Base-by-base conservation (phyloP, 1,140 invertebrate species). In the Wiebesia pumilae region DNA sequence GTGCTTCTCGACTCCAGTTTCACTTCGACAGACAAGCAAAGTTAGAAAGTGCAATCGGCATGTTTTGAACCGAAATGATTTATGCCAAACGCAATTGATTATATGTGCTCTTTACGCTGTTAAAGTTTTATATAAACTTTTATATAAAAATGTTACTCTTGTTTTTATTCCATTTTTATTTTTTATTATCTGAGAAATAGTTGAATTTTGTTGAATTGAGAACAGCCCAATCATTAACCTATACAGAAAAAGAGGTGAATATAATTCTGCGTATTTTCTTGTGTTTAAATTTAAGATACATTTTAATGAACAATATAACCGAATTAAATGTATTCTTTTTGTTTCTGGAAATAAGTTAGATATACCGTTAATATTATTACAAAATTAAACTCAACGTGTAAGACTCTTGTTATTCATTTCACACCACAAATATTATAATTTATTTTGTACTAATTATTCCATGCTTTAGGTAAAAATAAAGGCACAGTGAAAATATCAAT, bases 1-100 rank as follows among this genome's bases (percentile, higher is more conserved):
- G 43, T 62, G 75, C 83, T 79, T 67, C 79, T 79, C 83, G 54
- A 84, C 83, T 79, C 54, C n/a, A 67, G 71, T 78, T 78, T 84
- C 83, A 62, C 58, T 67, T 47, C 51, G 71, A 19, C 83, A 54
- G 54, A 65, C 73, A 84, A 78, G 83, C 62, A 40, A 71, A 80
- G 84, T 80, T 80, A 27, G 43, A 78, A 84, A 79, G 58, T 73
- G 77, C 33, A 80, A 65, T 58, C 21, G 43, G 30, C 77, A 47
- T n/a, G 47, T 65, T 62, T 62, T 27, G 54, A 65, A 3, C n/a
- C 10, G 7, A 38, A 65, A 62, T 58, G 33, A 58, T 81, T 81
- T 81, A 54, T 81, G 40, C 62, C 40, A 38, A 79, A 54, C 30
- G 16, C 38, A 67, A 81, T 10, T 81, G 79, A 81, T 65, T 65